Base-by-base conservation (phyloP, 2,113 vertebrate species). In the Pelmatolapia mariae region DNA sequence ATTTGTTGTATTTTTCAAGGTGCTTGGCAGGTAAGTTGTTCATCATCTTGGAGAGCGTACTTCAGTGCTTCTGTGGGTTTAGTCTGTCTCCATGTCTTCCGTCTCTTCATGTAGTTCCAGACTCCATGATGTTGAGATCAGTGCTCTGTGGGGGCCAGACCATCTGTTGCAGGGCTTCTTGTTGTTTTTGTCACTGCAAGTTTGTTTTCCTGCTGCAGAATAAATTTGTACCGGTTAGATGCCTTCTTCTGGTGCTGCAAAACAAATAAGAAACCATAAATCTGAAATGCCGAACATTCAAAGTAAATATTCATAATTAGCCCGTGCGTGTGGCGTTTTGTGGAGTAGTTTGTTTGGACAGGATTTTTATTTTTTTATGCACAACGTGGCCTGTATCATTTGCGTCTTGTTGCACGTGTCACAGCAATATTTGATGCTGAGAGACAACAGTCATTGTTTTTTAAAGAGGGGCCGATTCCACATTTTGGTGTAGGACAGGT, bases 401-500 rank as follows among this genome's bases (percentile, higher is more conserved):
- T 73, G 40, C 15, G 4, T 29, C 15, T 76, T 76, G 71, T 29
- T 50, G 16, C 24, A 31, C 1, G 2, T 43, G 36, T 40, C 36
- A 40, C 66, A 10, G 16, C 16, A 19, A 16, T 19, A 11, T 63
- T 11, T 43, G n/a, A 71, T 71, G 38, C 66, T 16, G n/a, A 10
- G 0, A 43, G 38, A 66, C 18, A n/a, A 36, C 5, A 31, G 59
- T 33, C 16, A 4, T 3, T 0, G 5, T 31, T 61, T 18, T 43
- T 24, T 24, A 24, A 43, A 26, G 38, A 45, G 5, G 38, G 8
- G 4, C 8, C 1, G 5, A 4, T 24, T 24, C 0, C 33, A 22
- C 63, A 40, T 40, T 45, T 73, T 3, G 43, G 71, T 47, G 68
- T 19, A 0, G 24, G 24, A 76, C 43, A 10, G 38, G 68, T 26